Evolutionary conservation across 2,113 vertebrate species (phyloP), one percentile per base, ranked within the genome.

Genomic region (Aptenodytes forsteri): DNA sequence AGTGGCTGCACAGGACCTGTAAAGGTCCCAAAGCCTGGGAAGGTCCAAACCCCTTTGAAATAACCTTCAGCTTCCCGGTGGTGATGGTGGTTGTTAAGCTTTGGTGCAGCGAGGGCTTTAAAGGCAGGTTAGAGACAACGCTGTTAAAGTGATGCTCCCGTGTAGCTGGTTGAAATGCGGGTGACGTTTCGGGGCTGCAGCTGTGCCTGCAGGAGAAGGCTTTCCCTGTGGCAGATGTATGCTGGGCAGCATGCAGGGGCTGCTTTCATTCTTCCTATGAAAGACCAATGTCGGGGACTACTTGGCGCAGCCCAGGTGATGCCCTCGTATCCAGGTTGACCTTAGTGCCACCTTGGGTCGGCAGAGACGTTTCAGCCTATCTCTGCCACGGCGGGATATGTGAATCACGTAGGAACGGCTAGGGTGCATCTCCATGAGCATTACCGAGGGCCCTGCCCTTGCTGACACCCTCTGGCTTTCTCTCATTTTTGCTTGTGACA

Each of bases 331-430:
- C 11, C 56, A n/a, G 32, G n/a, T 19, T 59, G 38, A 34, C 21
- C 50, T 71, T 12, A 2, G 40, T 17, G 47, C 29, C 65, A 23
- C n/a, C 38, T 64, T n/a, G 50, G 29, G 21, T 34, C 61, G 50
- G 32, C 82, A 87, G 61, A 61, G 72, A 56, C 22, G 44, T 86
- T 26, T 55, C 64, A 79, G 46, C 29, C 46, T 25, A 17, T 66
- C 50, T 66, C 11, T 46, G 44, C 23, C 34, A 10, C 0, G 1
- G 18, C 49, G 55, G 54, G 47, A 23, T 13, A 2, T 0, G 4
- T 38, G 67, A 76, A 19, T 90, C 67, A 66, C 1, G 0, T 2
- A 16, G 44, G 44, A n/a, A 70, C 20, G 61, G 67, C 36, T 16
- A 9, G 42, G 42, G 36, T 40, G 16, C 3, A 8, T 76, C 56